These are phyloP conservation scores for Percina caprodes DNA, from an alignment of 2,113 vertebrate genomes.

Conservation along the genomic window DNA sequence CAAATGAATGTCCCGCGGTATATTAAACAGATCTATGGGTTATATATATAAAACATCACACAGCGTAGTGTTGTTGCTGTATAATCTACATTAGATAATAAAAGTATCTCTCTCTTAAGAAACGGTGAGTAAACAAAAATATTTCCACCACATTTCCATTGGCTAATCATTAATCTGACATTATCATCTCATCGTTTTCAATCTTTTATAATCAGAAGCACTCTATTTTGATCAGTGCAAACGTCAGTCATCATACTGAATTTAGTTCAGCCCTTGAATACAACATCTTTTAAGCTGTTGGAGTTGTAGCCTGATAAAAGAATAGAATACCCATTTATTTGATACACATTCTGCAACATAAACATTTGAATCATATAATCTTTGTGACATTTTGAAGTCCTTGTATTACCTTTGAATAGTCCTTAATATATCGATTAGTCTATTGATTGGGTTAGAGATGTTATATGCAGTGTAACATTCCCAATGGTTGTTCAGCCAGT, in stretches of 20 bases:
- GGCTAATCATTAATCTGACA: constrained; percentile 5
- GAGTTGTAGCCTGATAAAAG: constrained; percentile 15
- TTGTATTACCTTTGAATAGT: neutral
- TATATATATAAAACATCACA: neutral
- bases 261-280: constrained; percentile 36
- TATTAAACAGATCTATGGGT: neutral
- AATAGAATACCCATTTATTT: neutral
- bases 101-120: neutral
- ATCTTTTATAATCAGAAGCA: constrained; percentile 39
- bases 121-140: constrained; percentile 3
- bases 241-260: constrained; percentile 29
- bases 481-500: constrained; percentile 1
- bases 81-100: neutral
- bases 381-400: neutral
- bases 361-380: neutral
- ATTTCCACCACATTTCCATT: constrained; percentile 12
- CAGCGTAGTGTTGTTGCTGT: neutral
- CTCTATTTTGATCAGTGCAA: constrained; percentile 51
- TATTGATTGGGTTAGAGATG: neutral
- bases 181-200: constrained; percentile 21
- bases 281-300: constrained; percentile 12
- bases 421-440: neutral
- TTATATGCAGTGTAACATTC: neutral
- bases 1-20: neutral
- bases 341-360: neutral